Evolutionary conservation across 1,140 invertebrate genomes (phyloP), one percentile per base, ranked within the genome.

Genomic region (Cherax destructor): DNA sequence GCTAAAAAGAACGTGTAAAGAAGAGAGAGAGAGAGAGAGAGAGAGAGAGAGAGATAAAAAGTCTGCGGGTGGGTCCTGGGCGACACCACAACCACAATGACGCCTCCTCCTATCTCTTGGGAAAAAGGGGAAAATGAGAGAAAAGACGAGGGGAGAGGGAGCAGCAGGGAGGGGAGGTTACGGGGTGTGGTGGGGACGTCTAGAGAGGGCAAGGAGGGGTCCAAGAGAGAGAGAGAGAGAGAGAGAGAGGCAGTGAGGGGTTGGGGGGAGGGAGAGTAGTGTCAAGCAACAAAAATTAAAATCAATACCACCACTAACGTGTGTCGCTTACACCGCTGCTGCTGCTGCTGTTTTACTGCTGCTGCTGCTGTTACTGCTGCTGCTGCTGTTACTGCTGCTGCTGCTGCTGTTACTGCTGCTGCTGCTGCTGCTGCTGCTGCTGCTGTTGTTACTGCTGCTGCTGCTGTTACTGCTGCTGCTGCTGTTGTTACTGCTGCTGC

Each of bases 221-320:
- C 11, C 11, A 16, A 69, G 61, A 69, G 61, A 69, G 61, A 69
- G 61, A 69, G 61, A 69, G 61, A 69, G 11, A 69, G 61, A 69
- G 61, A 69, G 61, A 69, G 61, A 69, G 61, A 69, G 61, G 61
- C 10, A 5, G 13, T 16, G 78, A 47, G 78, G 78, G 49, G 18
- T 10, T 18, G 78, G 10, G 50, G 50, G 79, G 79, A 18, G 21
- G 18, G 21, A 50, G 18, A 21, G 50, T 47, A 56, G 79, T 81
- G 79, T 81, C 79, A 81, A 81, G 79, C 79, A 81, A 81, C 79
- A 81, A 81, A 81, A 81, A 81, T 81, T 81, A 81, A 81, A 81
- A 81, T 81, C 79, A 81, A 81, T 81, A 81, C 79, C 50, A 56
- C 79, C 79, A 50, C 79, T 81, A 81, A 81, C 79, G 79, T 50